These are phyloP conservation scores for Anguilla pacifica DNA, from an alignment of 2,797 vertebrate species.

Conservation along the genomic window DNA sequence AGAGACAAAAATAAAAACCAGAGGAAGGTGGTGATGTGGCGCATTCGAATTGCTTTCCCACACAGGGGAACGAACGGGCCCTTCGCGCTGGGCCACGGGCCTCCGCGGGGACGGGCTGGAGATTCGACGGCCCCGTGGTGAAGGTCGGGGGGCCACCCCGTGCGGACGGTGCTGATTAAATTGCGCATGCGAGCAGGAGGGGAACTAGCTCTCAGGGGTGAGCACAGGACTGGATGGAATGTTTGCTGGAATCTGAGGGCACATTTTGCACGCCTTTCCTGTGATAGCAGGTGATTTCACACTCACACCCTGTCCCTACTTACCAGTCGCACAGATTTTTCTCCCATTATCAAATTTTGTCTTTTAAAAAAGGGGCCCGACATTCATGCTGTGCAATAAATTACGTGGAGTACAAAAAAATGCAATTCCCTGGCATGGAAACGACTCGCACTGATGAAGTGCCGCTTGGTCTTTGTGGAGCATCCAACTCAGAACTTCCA, in stretches of 20 bases:
- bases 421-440: not conserved
- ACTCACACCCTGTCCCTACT: not conserved
- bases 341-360: not conserved
- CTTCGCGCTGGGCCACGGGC: not conserved
- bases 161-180: not conserved
- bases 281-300: conserved; percentile 13
- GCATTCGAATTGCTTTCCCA: not conserved
- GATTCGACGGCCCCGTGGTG: not conserved
- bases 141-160: not conserved
- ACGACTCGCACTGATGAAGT: not conserved
- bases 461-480: conserved; percentile 14
- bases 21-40: conserved; percentile 4
- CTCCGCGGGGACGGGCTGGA: not conserved
- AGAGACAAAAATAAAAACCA: conserved; percentile 37
- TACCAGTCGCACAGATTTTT: not conserved
- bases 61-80: not conserved
- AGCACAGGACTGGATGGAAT: not conserved
- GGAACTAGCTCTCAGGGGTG: not conserved
- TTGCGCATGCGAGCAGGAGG: not conserved
- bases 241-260: not conserved
- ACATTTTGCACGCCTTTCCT: not conserved
- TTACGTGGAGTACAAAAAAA: not conserved
- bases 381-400: conserved; percentile 6
- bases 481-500: conserved; percentile 8
- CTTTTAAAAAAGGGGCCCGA: not conserved